A percentile compares a stretch with the other conserved stretches of the same genome.
Conservation (phyloP, 2,888 invertebrate species). For the Limnephilus rhombicus region DNA sequence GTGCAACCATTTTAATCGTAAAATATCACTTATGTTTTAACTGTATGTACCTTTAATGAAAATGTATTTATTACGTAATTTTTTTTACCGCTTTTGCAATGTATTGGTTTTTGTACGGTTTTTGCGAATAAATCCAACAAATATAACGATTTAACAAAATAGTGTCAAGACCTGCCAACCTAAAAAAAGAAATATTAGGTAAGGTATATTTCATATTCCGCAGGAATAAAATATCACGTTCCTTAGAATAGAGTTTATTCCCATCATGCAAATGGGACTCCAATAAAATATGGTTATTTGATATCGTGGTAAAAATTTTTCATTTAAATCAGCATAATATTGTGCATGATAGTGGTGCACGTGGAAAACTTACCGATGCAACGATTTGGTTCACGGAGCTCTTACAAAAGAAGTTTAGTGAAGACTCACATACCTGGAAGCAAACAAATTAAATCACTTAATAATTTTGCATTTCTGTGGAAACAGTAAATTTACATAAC, state of each 20-base stretch:
- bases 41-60: too few relatives aligned
- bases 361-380: background rate
- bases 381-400: background rate
- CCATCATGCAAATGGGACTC: background rate
- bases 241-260: background rate
- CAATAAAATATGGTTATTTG: background rate
- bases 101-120: too few relatives aligned
- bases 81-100: too few relatives aligned
- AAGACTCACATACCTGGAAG: background rate
- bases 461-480: background rate
- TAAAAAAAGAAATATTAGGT: too few relatives aligned
- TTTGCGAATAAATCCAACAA: too few relatives aligned
- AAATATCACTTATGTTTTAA: too few relatives aligned
- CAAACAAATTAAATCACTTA: background rate
- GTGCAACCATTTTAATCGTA: too few relatives aligned
- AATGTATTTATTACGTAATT: too few relatives aligned
- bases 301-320: background rate
- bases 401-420: background rate
- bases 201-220: background rate
- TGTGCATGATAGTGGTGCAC: background rate
- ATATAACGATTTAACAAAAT: too few relatives aligned
- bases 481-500: too few relatives aligned
- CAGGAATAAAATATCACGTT: background rate
- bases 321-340: background rate
- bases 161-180: too few relatives aligned